Percentiles rank a stretch among this genome's conserved stretches.
Conservation (phyloP, 2,797 vertebrate species). For the Syndactyla subalaris region DNA sequence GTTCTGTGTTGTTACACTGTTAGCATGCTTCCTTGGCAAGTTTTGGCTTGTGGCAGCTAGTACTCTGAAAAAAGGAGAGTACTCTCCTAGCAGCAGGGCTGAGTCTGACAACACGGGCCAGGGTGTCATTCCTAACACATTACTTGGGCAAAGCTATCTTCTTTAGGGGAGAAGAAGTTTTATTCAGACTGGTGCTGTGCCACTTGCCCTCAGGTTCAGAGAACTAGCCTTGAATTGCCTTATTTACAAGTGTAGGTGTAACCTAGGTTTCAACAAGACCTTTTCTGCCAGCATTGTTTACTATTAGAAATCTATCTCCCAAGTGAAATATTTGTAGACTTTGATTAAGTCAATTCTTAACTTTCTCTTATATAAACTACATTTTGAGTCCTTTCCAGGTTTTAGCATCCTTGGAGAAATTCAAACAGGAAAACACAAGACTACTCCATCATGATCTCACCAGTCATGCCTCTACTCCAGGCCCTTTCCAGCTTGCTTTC, state of each 20-base stretch:
- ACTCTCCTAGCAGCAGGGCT: background rate
- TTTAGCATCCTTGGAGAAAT: background rate
- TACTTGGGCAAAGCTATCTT: background rate
- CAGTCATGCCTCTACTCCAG: background rate
- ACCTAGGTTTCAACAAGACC: background rate
- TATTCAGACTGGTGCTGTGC: background rate
- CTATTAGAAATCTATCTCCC: slow-evolving; percentile 14
- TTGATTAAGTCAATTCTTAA: slow-evolving; percentile 28
- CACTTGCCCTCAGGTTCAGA: background rate
- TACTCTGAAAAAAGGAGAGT: background rate
- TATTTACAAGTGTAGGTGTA: slow-evolving; percentile 54
- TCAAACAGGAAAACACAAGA: background rate
- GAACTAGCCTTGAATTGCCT: background rate
- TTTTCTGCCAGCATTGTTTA: slow-evolving; percentile 45
- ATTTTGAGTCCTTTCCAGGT: slow-evolving; percentile 12
- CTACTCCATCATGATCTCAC: background rate
- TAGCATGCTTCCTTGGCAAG: background rate
- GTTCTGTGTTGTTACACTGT: background rate
- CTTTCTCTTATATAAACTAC: slow-evolving; percentile 41
- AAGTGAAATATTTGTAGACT: slow-evolving; percentile 28
- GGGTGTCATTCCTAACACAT: background rate
- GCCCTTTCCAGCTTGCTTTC: background rate
- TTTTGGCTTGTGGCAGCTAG: background rate
- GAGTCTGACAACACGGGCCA: background rate
- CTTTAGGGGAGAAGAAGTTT: background rate